Percentiles rank a stretch among this genome's conserved stretches.
These are phyloP conservation scores for Clepsis dumicolana DNA, from an alignment of 2,888 invertebrate genomes.

Conservation along the genomic window DNA sequence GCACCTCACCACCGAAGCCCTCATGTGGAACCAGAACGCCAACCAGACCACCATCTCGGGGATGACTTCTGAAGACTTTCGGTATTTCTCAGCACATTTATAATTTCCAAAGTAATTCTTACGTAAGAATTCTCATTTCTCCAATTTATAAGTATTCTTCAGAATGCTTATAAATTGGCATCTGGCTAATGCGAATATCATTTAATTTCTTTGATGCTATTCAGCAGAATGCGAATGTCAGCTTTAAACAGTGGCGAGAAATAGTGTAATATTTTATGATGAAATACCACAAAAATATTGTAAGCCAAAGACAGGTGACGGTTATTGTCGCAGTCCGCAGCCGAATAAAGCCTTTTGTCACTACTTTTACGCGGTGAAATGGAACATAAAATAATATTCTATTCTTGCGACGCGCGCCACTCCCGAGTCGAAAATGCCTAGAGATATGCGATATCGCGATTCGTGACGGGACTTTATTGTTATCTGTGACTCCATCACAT, in stretches of 20 bases:
- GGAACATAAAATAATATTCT: conserved; percentile 54
- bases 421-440: conserved; percentile 52
- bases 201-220: conserved; percentile 8
- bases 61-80: conserved; percentile 97
- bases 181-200: conserved; percentile 23
- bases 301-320: conserved; percentile 44
- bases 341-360: conserved; percentile 54
- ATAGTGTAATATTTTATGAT: conserved; percentile 34
- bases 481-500: conserved; percentile 48
- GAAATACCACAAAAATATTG: conserved; percentile 15
- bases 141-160: conserved; percentile 40
- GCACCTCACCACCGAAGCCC: conserved; percentile 98
- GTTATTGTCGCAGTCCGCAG: conserved; percentile 53
- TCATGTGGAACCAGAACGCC: conserved; percentile 98
- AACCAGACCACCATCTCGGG: conserved; percentile 97
- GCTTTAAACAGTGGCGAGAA: conserved; percentile 16
- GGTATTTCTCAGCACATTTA: conserved; percentile 63
- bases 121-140: conserved; percentile 39
- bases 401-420: conserved; percentile 55
- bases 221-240: conserved; percentile 29
- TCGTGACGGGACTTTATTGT: conserved; percentile 53
- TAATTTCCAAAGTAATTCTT: conserved; percentile 26
- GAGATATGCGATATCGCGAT: conserved; percentile 54
- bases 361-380: conserved; percentile 51
- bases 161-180: conserved; percentile 40